Percentiles rank a stretch among this genome's conserved stretches.
These are phyloP conservation scores for Sylvicola cinctus DNA, from an alignment of 2,888 invertebrate genomes.

Conservation along the genomic window DNA sequence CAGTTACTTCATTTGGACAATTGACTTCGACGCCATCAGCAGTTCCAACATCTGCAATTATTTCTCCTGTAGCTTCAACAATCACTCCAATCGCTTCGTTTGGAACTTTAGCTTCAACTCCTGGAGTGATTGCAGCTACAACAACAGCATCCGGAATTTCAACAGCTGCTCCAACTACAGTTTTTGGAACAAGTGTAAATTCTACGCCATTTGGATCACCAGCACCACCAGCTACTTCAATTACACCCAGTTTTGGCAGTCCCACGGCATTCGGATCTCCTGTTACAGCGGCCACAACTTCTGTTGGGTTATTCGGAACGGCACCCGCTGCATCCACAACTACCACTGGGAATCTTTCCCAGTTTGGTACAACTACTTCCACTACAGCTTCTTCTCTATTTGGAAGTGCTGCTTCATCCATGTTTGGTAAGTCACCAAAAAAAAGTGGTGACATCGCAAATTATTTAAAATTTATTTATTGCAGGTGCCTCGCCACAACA, in stretches of 20 bases:
- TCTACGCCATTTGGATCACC: neutral
- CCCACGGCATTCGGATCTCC: neutral
- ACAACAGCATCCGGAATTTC: constrained; percentile 3
- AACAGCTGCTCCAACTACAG: neutral
- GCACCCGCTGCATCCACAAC: constrained; percentile 6
- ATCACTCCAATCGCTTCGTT: neutral
- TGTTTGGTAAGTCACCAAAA: neutral
- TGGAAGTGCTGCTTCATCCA: neutral
- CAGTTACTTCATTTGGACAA: too few relatives aligned
- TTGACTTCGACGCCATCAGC: too few relatives aligned
- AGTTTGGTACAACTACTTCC: neutral
- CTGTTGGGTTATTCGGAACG: too few relatives aligned
- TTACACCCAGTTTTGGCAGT: constrained; percentile 2
- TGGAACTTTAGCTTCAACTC: neutral
- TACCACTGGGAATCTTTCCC: neutral
- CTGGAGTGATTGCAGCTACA: constrained; percentile 2
- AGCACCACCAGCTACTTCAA: constrained; percentile 1
- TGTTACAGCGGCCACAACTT: constrained; percentile 8
- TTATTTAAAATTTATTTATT: too few relatives aligned
- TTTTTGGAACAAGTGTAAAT: too few relatives aligned
- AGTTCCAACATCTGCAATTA: too few relatives aligned
- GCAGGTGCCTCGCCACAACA: too few relatives aligned
- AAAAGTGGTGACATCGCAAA: too few relatives aligned
- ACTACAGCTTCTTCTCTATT: neutral
- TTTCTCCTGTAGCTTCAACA: neutral